Evolutionary conservation across 2,888 invertebrate genomes (phyloP), one percentile per base, ranked within the genome.

Genomic region (Ormyrus labotus): DNA sequence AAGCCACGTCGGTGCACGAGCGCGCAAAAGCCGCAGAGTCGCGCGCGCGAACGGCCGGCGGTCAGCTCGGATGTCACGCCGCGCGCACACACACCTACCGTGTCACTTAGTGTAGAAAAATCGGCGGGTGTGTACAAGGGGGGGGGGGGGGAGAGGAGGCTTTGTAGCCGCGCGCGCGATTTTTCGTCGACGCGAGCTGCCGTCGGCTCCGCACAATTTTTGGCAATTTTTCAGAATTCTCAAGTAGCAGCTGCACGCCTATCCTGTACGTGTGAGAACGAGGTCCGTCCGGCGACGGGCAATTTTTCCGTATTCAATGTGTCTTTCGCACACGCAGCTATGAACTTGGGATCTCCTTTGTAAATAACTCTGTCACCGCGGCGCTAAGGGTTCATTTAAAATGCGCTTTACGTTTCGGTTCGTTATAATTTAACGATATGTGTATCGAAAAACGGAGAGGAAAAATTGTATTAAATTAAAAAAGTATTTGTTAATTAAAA

Each of bases 21-120:
- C 2, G 34, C 34, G 13, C 13, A 55, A 48, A 79, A 79, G 73
- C 68, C 78, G 78, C 78, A 69, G 68, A 78, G 47, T 79, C 65
- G 77, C 67, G 61, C 34, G 34, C 34, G 34, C 34, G 34, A 34
- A 19, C 19, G 19, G 19, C 34, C 34, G 4, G 34, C 65, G 48
- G 50, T 34, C 51, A n/a, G 65, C 64, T 71, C 71, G 71, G 45
- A 55, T 73, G 61, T 73, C 72, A 11, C 50, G 0, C 34, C 61
- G 34, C 50, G 9, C 57, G 78, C 34, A 34, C 34, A 34, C 34
- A 34, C 34, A 34, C 34, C 34, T 34, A 34, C 34, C 34, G 73
- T 69, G 68, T 72, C 78, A 72, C 71, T 34, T 34, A 34, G 67
- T 78, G 13, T 57, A 63, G 53, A 72, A 72, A 78, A 78, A 78